Conservation (phyloP, 2,888 invertebrate genomes). For the Sarcophaga variegata region DNA sequence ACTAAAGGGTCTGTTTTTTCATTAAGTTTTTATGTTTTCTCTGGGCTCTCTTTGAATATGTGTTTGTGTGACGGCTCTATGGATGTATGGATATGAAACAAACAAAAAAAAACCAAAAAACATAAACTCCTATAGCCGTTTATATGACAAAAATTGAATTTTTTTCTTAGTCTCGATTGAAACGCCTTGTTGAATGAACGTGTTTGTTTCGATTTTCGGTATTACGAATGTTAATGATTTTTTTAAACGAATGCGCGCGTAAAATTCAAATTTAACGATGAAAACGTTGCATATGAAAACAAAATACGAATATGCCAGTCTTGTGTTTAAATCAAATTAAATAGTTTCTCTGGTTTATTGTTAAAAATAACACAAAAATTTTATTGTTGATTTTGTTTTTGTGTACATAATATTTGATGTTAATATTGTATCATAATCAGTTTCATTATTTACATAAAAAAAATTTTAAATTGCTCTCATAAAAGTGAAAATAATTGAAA, state of each 20-base stretch:
- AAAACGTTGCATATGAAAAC: conserved; percentile 18
- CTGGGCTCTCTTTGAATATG: neutral
- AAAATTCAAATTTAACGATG: neutral
- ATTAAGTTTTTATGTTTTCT: conserved; percentile 26
- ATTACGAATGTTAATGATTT: conserved; percentile 33
- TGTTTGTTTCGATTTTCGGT: conserved; percentile 34
- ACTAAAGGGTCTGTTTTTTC: conserved; percentile 60
- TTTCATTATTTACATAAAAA: too few relatives aligned
- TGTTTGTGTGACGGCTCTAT: too few relatives aligned
- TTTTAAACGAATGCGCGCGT: conserved; percentile 9
- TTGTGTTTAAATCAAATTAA: neutral
- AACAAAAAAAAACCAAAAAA: conserved; percentile 41
- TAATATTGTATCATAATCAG: too few relatives aligned
- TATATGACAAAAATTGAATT: conserved; percentile 56
- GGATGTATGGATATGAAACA: conserved; percentile 23
- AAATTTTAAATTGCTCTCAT: conserved; percentile 28
- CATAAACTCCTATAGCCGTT: conserved; percentile 58
- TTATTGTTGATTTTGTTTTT: too few relatives aligned
- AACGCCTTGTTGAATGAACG: conserved; percentile 56
- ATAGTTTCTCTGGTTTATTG: too few relatives aligned
- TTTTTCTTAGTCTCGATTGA: conserved; percentile 65
- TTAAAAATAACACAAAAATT: too few relatives aligned
- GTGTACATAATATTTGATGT: too few relatives aligned
- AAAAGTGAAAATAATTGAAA: conserved; percentile 51
- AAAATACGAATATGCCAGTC: neutral